Base-by-base conservation (phyloP, 2,888 invertebrate species). In the Falcaria lacertinaria region DNA sequence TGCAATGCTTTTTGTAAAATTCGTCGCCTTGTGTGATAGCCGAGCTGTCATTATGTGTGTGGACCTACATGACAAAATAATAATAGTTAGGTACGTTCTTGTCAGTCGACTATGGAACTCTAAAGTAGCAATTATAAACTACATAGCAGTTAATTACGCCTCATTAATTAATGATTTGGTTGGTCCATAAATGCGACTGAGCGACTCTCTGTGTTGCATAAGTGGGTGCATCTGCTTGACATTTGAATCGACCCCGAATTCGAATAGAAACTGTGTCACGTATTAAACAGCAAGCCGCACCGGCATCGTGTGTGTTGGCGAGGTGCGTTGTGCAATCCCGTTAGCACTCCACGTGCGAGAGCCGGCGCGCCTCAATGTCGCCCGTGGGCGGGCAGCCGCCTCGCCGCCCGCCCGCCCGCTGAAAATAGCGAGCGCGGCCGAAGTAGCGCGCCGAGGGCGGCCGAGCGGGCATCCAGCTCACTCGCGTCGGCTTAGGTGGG, bases 231-330 rank as follows among this genome's bases (percentile, higher is more conserved):
- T 89, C 87, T 88, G 84, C 78, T 85, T 88, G 88, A 88, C 88
- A 89, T 89, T 89, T 89, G 82, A 80, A 86, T 89, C 83, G 88
- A 84, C 88, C 88, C 87, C 86, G 88, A 88, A 88, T 89, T 82
- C 79, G 85, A 89, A 89, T 88, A 87, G 88, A 89, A 89, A 86
- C 88, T 88, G 82, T 88, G 88, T 87, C 88, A 88, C 79, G 82
- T 75, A 80, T 77, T 69, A 78, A 75, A 72, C 80, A 77, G 76
- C 74, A 69, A 69, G 74, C 74, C 22, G 68, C 70, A 72, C 73
- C 74, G 74, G 69, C 62, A 65, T 45, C 51, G 49, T 55, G 62
- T 53, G 57, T 60, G 57, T 56, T 60, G 62, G 54, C 62, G 69
- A 69, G 73, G 72, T 75, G 79, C 82, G 79, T 87, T 88, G 86